Percentiles rank a stretch among this genome's conserved stretches.
phyloP scores from a whole-genome alignment of 2,797 vertebrate genomes.

The Myotis daubentonii region DNA sequence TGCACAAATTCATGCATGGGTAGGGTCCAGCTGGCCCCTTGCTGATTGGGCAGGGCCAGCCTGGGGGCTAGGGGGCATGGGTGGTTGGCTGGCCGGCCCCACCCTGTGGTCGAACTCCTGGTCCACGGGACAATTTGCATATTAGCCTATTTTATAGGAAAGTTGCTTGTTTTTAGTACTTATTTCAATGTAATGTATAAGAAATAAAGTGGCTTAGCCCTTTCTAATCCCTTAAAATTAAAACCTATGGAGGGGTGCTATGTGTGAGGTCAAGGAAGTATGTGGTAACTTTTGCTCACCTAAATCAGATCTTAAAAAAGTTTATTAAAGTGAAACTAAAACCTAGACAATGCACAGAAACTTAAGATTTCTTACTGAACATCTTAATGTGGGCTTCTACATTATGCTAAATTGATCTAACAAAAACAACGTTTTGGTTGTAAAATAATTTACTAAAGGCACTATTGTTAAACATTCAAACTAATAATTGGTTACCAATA shows the following conservation, averaged over 20 bases:
- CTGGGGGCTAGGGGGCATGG: too few relatives aligned
- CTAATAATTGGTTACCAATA: constrained; percentile 62
- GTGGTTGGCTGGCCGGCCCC: too few relatives aligned
- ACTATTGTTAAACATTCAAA: constrained; percentile 76
- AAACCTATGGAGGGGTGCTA: neutral
- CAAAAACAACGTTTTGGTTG: constrained; percentile 70
- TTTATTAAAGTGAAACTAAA: constrained; percentile 39
- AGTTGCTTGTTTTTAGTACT: neutral
- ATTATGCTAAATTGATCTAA: constrained; percentile 63
- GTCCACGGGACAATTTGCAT: too few relatives aligned
- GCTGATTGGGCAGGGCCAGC: too few relatives aligned
- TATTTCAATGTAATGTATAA: constrained; percentile 6
- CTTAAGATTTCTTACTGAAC: constrained; percentile 32
- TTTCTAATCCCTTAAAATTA: constrained; percentile 39
- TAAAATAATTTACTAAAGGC: constrained; percentile 81
- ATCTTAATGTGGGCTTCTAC: constrained; percentile 7
- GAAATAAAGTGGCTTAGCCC: neutral
- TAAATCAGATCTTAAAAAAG: neutral
- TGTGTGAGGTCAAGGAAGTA: neutral
- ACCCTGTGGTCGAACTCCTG: too few relatives aligned
- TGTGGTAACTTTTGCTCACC: neutral
- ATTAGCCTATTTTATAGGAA: too few relatives aligned
- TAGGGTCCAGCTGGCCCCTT: too few relatives aligned
- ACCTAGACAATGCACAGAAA: constrained; percentile 40
- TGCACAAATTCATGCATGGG: too few relatives aligned